A percentile compares a stretch with the other conserved stretches of the same genome.
Evolutionary conservation across 2,888 invertebrate genomes (phyloP).

Genomic region (Aphelenchoides bicaudatus): DNA sequence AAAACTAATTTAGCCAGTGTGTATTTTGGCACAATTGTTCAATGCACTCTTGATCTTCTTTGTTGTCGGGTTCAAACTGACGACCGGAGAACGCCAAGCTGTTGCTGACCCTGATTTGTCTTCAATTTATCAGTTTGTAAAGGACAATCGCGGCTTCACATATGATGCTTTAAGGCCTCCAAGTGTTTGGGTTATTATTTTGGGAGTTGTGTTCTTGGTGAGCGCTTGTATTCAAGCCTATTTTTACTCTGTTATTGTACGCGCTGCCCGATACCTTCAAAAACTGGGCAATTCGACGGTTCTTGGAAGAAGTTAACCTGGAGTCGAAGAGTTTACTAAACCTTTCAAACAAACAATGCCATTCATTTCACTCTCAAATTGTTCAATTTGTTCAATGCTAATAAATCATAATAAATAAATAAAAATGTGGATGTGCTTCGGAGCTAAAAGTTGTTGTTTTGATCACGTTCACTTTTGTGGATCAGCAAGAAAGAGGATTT

Average conservation of each 20-base stretch:
- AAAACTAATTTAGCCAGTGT: constrained; percentile 6
- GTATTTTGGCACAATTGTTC: constrained; percentile 6
- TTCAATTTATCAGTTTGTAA: neutral
- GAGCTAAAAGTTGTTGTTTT: too few species aligned
- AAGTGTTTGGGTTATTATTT: neutral
- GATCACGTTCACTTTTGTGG: too few species aligned
- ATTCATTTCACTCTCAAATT: too few species aligned
- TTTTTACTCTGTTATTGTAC: neutral
- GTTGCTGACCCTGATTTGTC: constrained; percentile 7
- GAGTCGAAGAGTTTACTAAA: constrained; percentile 8
- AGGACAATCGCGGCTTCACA: neutral
- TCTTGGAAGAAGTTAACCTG: constrained; percentile 9
- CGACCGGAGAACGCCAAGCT: constrained; percentile 1
- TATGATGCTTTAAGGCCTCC: constrained; percentile 1
- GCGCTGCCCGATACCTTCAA: neutral
- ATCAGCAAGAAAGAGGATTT: too few species aligned
- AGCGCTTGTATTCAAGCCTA: neutral
- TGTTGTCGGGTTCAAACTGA: constrained; percentile 1
- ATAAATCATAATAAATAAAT: too few species aligned
- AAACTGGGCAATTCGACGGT: constrained; percentile 3
- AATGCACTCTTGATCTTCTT: constrained; percentile 4
- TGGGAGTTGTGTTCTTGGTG: neutral
- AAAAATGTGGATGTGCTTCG: too few species aligned
- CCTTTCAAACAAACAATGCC: too few species aligned
- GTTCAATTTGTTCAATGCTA: too few species aligned